phyloP scores from a whole-genome alignment of 2,888 invertebrate species.

The Pinctada fucata region DNA sequence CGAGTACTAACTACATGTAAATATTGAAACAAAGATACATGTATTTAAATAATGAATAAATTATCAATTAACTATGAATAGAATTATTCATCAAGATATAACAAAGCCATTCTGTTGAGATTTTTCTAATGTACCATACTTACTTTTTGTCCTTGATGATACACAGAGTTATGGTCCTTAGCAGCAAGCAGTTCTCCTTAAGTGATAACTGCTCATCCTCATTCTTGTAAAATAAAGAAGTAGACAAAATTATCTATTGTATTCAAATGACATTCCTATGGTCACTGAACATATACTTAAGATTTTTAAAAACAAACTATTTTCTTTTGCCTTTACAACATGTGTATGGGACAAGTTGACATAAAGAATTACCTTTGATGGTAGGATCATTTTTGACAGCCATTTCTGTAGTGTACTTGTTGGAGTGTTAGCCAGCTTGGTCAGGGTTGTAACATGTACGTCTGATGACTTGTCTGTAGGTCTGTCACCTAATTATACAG shows the following conservation, averaged over 20 bases:
- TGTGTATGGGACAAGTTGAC: too few species aligned
- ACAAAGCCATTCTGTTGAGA: too few species aligned
- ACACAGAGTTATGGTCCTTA: conserved; percentile 85
- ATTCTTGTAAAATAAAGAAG: conserved; percentile 12
- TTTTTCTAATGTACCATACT: neutral
- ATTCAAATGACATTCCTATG: too few species aligned
- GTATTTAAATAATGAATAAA: too few species aligned
- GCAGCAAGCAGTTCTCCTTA: conserved; percentile 84
- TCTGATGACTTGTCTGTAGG: conserved; percentile 80
- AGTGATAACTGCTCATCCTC: conserved; percentile 73
- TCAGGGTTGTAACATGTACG: conserved; percentile 83
- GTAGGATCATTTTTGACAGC: conserved; percentile 73
- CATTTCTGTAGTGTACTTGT: conserved; percentile 83
- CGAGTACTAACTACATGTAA: too few species aligned
- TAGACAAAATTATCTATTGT: too few species aligned
- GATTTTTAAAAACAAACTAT: too few species aligned
- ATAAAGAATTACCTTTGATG: conserved; percentile 63
- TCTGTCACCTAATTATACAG: neutral
- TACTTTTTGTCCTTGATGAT: conserved; percentile 84
- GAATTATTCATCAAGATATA: too few species aligned
- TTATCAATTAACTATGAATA: too few species aligned
- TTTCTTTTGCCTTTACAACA: too few species aligned
- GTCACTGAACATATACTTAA: too few species aligned
- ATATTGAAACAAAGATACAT: too few species aligned
- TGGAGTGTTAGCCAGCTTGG: conserved; percentile 80